phyloP scores from a whole-genome alignment of 2,888 invertebrate species.

The Tanypteryx hageni region DNA sequence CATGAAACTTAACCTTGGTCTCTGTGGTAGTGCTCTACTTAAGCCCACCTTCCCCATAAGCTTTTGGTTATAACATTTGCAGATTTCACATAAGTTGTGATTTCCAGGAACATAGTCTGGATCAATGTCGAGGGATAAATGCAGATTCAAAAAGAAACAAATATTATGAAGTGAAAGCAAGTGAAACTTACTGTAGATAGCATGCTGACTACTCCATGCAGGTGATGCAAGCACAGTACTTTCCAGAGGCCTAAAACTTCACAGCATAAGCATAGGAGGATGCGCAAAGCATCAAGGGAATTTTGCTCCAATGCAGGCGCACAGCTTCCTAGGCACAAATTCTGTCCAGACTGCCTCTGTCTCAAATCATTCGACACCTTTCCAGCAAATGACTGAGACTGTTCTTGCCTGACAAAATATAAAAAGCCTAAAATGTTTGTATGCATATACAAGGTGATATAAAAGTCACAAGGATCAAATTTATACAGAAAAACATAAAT shows the following conservation, averaged over 20 bases:
- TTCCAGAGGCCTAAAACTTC: conserved; percentile 97
- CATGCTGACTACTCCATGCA: conserved; percentile 86
- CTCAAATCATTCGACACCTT: neutral
- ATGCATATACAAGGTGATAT: too few relatives aligned
- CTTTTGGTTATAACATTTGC: too few relatives aligned
- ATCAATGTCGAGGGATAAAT: too few relatives aligned
- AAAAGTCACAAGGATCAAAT: too few relatives aligned
- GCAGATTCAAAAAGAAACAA: too few relatives aligned
- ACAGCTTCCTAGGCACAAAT: conserved; percentile 71
- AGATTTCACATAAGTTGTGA: too few relatives aligned
- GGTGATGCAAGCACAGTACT: conserved; percentile 93
- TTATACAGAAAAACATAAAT: too few relatives aligned
- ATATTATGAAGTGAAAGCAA: neutral
- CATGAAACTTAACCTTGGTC: too few relatives aligned
- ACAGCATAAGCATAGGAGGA: conserved; percentile 80
- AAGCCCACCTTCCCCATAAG: too few relatives aligned
- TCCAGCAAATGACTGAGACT: neutral
- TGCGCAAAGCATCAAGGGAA: conserved; percentile 86
- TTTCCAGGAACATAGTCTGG: too few relatives aligned
- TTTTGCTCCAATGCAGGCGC: conserved; percentile 71
- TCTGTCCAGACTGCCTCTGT: conserved; percentile 79
- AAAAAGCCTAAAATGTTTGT: too few relatives aligned
- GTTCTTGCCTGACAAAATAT: neutral
- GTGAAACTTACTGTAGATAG: conserved; percentile 77
- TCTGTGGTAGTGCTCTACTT: too few relatives aligned